These are phyloP conservation scores for Hippolais icterina DNA, from an alignment of 2,113 vertebrate species.

Conservation along the genomic window DNA sequence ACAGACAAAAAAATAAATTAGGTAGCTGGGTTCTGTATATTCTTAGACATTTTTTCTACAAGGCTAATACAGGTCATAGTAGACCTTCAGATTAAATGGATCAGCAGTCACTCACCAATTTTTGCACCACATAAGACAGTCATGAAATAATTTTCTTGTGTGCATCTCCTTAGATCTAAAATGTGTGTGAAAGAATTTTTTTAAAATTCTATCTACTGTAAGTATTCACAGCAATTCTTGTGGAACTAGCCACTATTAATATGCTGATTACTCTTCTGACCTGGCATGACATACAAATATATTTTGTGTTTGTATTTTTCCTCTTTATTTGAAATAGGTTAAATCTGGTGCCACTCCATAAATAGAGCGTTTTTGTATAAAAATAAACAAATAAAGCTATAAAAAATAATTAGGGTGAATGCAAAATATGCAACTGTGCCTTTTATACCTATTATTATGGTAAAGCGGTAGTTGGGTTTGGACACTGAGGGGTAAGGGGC, in stretches of 20 bases:
- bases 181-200: slow-evolving; percentile 69
- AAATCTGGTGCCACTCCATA: slow-evolving; percentile 91
- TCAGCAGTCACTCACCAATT: slow-evolving; percentile 59
- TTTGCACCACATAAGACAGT: slow-evolving; percentile 66
- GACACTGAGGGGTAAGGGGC: slow-evolving; percentile 83
- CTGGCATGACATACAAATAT: slow-evolving; percentile 81
- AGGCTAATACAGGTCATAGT: slow-evolving; percentile 67
- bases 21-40: slow-evolving; percentile 84
- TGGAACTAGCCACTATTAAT: slow-evolving; percentile 79
- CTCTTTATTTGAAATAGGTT: slow-evolving; percentile 78
- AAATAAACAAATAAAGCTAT: slow-evolving; percentile 69
- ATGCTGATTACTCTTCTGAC: slow-evolving; percentile 81
- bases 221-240: slow-evolving; percentile 75
- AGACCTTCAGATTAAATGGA: slow-evolving; percentile 64
- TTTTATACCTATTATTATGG: slow-evolving; percentile 98
- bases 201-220: slow-evolving; percentile 73
- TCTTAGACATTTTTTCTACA: slow-evolving; percentile 69
- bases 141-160: slow-evolving; percentile 68
- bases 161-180: slow-evolving; percentile 75
- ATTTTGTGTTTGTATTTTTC: slow-evolving; percentile 80
- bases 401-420: slow-evolving; percentile 88
- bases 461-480: slow-evolving; percentile 87
- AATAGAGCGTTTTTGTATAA: slow-evolving; percentile 93
- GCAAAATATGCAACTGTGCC: slow-evolving; percentile 99
- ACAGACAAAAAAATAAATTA: slow-evolving; percentile 75